phyloP scores from a whole-genome alignment of 2,113 vertebrate genomes.

The Perccottus glenii region DNA sequence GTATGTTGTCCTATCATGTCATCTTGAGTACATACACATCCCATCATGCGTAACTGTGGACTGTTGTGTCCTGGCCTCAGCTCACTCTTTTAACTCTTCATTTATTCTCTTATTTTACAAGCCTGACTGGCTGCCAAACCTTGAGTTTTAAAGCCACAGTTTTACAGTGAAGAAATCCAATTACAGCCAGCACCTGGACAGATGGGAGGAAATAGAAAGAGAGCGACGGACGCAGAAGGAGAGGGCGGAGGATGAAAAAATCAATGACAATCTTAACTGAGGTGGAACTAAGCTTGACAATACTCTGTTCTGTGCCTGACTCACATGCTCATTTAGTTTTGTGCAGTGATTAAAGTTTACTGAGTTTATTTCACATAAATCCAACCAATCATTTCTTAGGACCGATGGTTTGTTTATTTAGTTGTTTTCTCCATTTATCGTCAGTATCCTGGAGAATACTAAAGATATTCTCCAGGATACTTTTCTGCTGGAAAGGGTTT shows the following conservation, averaged over 20 bases:
- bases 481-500: no score
- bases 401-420: slow-evolving; percentile 35
- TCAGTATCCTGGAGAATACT: no score
- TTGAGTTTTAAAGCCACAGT: slow-evolving; percentile 47
- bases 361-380: slow-evolving; percentile 51
- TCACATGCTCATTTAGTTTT: slow-evolving; percentile 25
- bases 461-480: no score
- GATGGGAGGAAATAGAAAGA: slow-evolving; percentile 35
- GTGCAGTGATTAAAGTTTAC: slow-evolving; percentile 42
- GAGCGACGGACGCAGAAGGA: slow-evolving; percentile 20
- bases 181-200: slow-evolving; percentile 55
- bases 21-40: no score
- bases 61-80: neutral
- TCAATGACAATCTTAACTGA: slow-evolving; percentile 58
- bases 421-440: slow-evolving; percentile 8
- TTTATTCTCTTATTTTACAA: slow-evolving; percentile 32
- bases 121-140: slow-evolving; percentile 24
- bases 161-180: slow-evolving; percentile 66
- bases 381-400: slow-evolving; percentile 47
- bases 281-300: slow-evolving; percentile 67
- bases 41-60: neutral
- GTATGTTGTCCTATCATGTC: no score
- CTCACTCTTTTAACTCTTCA: slow-evolving; percentile 3
- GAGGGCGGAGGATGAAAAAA: slow-evolving; percentile 33
- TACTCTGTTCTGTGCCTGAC: slow-evolving; percentile 30